Conservation (phyloP, 2,888 invertebrate species). For the Scrobipalpa costella region DNA sequence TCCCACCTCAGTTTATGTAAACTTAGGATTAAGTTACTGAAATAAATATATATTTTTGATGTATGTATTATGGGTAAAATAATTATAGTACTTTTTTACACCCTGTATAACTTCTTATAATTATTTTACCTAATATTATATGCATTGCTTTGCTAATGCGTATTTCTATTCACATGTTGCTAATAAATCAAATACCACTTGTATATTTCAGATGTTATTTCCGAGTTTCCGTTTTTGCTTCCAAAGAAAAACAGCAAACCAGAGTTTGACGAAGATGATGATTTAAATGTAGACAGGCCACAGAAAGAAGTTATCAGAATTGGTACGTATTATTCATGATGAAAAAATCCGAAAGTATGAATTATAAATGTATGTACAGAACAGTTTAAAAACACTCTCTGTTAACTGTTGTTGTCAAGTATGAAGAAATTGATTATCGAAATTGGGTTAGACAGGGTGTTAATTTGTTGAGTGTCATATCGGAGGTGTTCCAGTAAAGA, state of each 20-base stretch:
- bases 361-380: too few species aligned
- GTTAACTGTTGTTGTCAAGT: slow-evolving; percentile 3
- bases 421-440: too few species aligned
- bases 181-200: not conserved
- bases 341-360: not conserved
- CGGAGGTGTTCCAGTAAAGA: too few species aligned
- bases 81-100: too few species aligned
- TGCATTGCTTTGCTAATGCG: too few species aligned
- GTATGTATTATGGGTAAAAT: too few species aligned
- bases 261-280: slow-evolving; percentile 85
- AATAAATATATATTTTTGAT: too few species aligned
- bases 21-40: too few species aligned
- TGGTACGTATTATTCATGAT: slow-evolving; percentile 67
- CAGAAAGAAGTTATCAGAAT: slow-evolving; percentile 80
- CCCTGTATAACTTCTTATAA: not conserved
- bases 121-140: too few species aligned
- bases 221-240: slow-evolving; percentile 85
- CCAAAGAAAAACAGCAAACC: slow-evolving; percentile 58
- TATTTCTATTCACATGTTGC: slow-evolving; percentile 12
- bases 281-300: slow-evolving; percentile 83
- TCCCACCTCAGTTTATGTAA: too few species aligned
- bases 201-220: slow-evolving; percentile 84
- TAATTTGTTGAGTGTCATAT: too few species aligned
- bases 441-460: too few species aligned
- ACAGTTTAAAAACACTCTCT: not conserved